Percentiles rank a stretch among this genome's conserved stretches.
These are phyloP conservation scores for Napeogenes sylphis DNA, from an alignment of 2,888 invertebrate genomes.

Conservation along the genomic window DNA sequence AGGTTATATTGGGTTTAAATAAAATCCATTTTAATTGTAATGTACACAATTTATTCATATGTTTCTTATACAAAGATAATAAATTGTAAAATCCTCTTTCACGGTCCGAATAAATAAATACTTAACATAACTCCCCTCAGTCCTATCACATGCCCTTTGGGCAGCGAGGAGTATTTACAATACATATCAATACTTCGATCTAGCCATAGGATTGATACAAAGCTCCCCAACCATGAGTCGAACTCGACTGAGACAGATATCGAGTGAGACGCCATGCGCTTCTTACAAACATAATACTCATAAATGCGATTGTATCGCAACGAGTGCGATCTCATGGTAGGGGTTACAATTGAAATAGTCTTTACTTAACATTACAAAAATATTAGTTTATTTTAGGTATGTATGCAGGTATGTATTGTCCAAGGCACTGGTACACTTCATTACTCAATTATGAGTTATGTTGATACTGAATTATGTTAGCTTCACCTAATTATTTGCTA, in stretches of 20 bases:
- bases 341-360: constrained; percentile 50
- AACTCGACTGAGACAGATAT: constrained; percentile 28
- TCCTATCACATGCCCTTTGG: constrained; percentile 63
- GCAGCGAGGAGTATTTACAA: constrained; percentile 60
- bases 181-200: constrained; percentile 55
- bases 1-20: constrained; percentile 38
- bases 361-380: constrained; percentile 70
- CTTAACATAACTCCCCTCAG: constrained; percentile 55
- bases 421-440: constrained; percentile 74
- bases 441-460: constrained; percentile 42
- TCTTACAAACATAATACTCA: constrained; percentile 32
- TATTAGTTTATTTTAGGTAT: constrained; percentile 69
- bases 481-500: constrained; percentile 41
- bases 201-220: constrained; percentile 50
- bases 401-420: constrained; percentile 77
- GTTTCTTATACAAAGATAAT: constrained; percentile 76
- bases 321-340: constrained; percentile 36
- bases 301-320: constrained; percentile 31
- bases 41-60: constrained; percentile 78
- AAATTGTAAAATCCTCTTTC: constrained; percentile 75
- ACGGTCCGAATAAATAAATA: constrained; percentile 75
- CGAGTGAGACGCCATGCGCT: constrained; percentile 31
- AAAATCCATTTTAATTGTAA: constrained; percentile 65
- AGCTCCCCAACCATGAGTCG: constrained; percentile 39
- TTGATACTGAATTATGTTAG: constrained; percentile 41